phyloP scores from a whole-genome alignment of 2,888 invertebrate species.

The Palloptera scutellata region DNA sequence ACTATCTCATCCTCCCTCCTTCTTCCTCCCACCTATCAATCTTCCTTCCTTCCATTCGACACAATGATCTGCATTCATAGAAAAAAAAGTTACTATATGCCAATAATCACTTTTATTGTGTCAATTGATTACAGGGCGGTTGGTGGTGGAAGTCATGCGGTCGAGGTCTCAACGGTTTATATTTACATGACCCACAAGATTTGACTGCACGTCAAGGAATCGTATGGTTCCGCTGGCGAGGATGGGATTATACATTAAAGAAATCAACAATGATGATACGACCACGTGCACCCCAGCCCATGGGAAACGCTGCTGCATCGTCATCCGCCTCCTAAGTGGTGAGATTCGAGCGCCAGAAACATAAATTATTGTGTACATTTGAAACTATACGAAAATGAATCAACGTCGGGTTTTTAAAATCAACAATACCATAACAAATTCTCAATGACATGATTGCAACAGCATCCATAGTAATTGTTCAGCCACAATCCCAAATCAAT shows the following conservation, averaged over 20 bases:
- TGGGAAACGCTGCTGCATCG: slow-evolving; percentile 43
- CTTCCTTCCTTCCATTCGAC: too few species aligned
- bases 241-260: slow-evolving; percentile 93
- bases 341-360: background rate
- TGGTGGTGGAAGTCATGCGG: slow-evolving; percentile 98
- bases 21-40: too few species aligned
- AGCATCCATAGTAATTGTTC: background rate
- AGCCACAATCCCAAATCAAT: background rate
- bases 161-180: slow-evolving; percentile 86
- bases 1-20: too few species aligned
- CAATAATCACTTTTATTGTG: background rate
- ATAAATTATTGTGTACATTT: slow-evolving; percentile 39
- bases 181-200: slow-evolving; percentile 89
- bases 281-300: slow-evolving; percentile 66
- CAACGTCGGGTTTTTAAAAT: slow-evolving; percentile 25
- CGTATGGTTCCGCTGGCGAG: slow-evolving; percentile 95
- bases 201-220: slow-evolving; percentile 90
- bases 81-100: too few species aligned
- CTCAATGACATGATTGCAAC: background rate
- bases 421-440: slow-evolving; percentile 13
- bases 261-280: slow-evolving; percentile 92
- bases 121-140: slow-evolving; percentile 69
- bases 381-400: slow-evolving; percentile 28
- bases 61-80: too few species aligned
- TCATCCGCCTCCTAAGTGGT: slow-evolving; percentile 11